Base-by-base conservation (phyloP, 1,140 invertebrate genomes). In the Mamestra configurata region DNA sequence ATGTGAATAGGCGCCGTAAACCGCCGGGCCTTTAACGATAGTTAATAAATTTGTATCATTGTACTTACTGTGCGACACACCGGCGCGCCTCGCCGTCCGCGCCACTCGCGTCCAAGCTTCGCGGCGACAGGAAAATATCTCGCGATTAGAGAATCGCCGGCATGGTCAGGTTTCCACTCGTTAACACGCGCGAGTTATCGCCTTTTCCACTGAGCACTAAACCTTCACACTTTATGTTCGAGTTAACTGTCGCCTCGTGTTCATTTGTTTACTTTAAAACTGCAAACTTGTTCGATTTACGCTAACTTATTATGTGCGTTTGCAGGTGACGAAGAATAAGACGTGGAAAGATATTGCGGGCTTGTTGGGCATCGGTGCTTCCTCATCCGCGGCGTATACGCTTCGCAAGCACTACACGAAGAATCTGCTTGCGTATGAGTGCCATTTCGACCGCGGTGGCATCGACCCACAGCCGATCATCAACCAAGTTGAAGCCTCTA, bases 281-380 rank as follows among this genome's bases (percentile, higher is more conserved):
- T 81, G 68, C 77, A 64, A 71, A 51, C 18, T 46, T 68, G 46
- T 73, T 80, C 55, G 59, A 59, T 66, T 37, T 61, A 66, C 49
- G 59, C 53, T 46, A 71, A 73, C 6, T 72, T 46, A 40, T 43
- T 8, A 15, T 73, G 20, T 40, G 20, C 15, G 35, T 71, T 88
- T 84, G 0, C 94, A 99, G 98, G 99, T 99, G 79, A 99, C 98
- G 40, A 99, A 99, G 96, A 98, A 98, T 90, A 99, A 99, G 95
- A 98, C 98, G 78, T 99, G 99, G 99, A 99, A 99, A 93, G 99
- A 99, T 95, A 98, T 99, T 85, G 99, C 99, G 61, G 98, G 98
- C 51, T 95, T 98, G 70, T 95, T 99, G 72, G 98, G 98, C 43
- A 99, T 99, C 83, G 98, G 98, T 57, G 98, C 98, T 13, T 99